phyloP scores from a whole-genome alignment of 2,888 invertebrate species.

The Catonia carolina region DNA sequence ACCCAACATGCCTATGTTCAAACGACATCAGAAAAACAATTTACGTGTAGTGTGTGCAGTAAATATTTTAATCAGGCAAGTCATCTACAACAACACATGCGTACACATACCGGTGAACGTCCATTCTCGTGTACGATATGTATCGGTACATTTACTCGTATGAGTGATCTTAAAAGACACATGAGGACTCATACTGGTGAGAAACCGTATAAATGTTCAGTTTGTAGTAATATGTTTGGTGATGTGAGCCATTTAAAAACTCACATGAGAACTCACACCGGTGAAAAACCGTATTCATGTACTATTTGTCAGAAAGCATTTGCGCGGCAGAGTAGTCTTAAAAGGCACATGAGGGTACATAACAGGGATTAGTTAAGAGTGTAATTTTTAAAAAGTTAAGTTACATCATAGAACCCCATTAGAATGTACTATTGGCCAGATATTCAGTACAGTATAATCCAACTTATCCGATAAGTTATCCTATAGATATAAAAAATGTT shows the following conservation, averaged over 20 bases:
- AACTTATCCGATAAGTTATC: too few relatives aligned
- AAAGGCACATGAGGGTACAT: slow-evolving; percentile 3
- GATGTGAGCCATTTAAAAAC: slow-evolving; percentile 6
- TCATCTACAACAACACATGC: slow-evolving; percentile 5
- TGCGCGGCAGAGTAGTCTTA: slow-evolving; percentile 2
- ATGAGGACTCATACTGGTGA: slow-evolving; percentile 3
- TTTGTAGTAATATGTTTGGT: slow-evolving; percentile 4
- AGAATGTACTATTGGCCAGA: too few relatives aligned
- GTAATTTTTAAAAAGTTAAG: too few relatives aligned
- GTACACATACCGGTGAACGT: slow-evolving; percentile 4
- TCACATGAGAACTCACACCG: slow-evolving; percentile 1
- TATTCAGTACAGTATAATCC: too few relatives aligned
- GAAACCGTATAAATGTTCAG: not conserved
- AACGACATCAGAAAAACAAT: not conserved
- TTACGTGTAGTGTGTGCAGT: not conserved
- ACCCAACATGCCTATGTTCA: too few relatives aligned
- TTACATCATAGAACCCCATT: too few relatives aligned
- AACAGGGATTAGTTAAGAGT: not conserved
- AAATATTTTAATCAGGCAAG: slow-evolving; percentile 4
- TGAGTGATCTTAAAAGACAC: slow-evolving; percentile 5
- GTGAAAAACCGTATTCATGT: slow-evolving; percentile 1
- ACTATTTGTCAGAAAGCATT: not conserved
- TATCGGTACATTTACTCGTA: not conserved
- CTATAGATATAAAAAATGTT: too few relatives aligned
- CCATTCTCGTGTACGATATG: not conserved